A percentile compares a stretch with the other conserved stretches of the same genome.
Evolutionary conservation across 2,113 vertebrate species (phyloP).

Genomic region (Motacilla tschutschensis): DNA sequence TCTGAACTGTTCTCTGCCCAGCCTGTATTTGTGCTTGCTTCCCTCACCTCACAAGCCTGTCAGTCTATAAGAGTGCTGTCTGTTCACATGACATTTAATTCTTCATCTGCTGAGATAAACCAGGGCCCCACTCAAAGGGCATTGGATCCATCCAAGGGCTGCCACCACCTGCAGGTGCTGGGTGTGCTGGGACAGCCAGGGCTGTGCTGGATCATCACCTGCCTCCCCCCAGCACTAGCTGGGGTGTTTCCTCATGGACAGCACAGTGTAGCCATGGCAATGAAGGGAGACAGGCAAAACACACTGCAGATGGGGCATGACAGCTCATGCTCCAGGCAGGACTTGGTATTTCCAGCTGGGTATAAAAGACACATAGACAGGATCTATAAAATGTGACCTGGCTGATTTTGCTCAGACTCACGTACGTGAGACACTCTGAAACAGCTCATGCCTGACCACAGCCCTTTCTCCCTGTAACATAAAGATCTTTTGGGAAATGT

Average conservation of each 20-base stretch:
- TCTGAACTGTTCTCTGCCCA: not conserved
- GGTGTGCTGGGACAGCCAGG: not conserved
- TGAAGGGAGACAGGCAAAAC: not conserved
- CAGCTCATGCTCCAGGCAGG: not conserved
- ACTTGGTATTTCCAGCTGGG: not conserved
- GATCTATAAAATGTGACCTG: constrained; percentile 9
- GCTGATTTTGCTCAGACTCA: not conserved
- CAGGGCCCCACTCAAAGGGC: not conserved
- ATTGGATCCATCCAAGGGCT: not conserved
- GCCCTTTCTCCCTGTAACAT: not conserved
- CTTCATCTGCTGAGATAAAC: not conserved
- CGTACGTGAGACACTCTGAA: not conserved
- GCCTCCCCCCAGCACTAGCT: not conserved
- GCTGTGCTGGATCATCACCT: not conserved
- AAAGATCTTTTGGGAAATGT: constrained; percentile 28
- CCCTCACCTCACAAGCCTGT: not conserved
- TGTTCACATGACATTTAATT: not conserved
- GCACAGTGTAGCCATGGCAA: not conserved
- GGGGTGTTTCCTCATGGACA: not conserved
- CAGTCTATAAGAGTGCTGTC: not conserved
- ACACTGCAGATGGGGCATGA: not conserved
- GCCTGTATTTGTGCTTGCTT: not conserved
- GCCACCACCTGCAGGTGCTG: not conserved
- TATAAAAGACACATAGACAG: not conserved
- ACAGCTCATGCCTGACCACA: not conserved